Evolutionary conservation across 2,113 vertebrate species (phyloP), one percentile per base, ranked within the genome.

Genomic region (Bujurquina vittata): DNA sequence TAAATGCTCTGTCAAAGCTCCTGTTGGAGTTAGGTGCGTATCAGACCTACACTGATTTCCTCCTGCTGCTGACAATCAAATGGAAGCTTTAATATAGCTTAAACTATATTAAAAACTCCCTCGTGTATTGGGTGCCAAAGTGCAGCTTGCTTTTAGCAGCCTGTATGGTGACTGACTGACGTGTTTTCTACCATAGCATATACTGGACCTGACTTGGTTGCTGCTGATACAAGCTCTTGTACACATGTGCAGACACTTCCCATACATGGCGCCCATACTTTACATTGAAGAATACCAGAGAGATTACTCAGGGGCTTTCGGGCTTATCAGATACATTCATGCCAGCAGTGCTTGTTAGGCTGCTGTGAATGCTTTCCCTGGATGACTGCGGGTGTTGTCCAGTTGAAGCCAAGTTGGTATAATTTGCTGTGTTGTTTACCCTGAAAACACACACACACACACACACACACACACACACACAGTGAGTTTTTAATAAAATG

Each of bases 11-110:
- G 14, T 22, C 40, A 17, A 18, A 43, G 18, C 40, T 40, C 40
- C 63, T 67, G 52, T 72, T 72, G 17, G 49, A 54, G 67, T 54
- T 72, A 14, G 56, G 22, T 58, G 26, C 52, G 69, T 72, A 12
- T 69, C 65, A 49, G 11, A 20, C 4, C 23, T 69, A 7, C 18
- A 43, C 33, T 20, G 3, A 14, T 37, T 37, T 67, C 9, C 23
- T 63, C 55, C 23, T 75, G 52, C 60, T 81, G 20, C 46, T 81
- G 57, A 59, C 65, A 43, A 20, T 77, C 58, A 65, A 69, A 84
- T 2, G 57, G 29, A 75, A 81, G 43, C 54, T 31, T 57, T 72
- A 26, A 26, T 26, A 11, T 69, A 56, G 49, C 55, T 61, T 56
- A 57, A 61, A 77, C 7, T 60, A 29, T 58, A 31, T 80, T 59